Evolutionary conservation across 2,797 vertebrate species (phyloP).

Genomic region (Pantherophis vulpinus): DNA sequence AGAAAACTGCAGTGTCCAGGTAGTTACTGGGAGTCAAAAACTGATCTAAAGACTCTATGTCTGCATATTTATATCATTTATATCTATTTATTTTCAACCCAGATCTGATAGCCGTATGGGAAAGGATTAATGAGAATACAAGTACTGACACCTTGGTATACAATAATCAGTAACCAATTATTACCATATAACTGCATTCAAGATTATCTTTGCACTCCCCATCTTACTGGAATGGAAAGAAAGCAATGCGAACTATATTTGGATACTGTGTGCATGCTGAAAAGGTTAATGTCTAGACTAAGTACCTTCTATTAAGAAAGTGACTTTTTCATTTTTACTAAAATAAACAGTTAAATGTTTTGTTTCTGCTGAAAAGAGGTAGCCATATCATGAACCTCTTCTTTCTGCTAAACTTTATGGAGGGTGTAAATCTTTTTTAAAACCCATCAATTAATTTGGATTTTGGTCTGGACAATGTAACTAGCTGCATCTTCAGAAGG

Average conservation of each 20-base stretch:
- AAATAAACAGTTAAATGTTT: neutral
- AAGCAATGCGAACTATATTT: neutral
- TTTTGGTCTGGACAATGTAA: neutral
- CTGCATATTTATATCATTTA: neutral
- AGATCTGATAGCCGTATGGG: neutral
- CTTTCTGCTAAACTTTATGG: neutral
- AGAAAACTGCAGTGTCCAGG: neutral
- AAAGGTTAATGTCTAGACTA: neutral
- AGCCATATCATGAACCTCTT: neutral
- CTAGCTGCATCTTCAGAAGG: neutral
- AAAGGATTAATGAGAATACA: neutral
- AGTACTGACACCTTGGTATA: neutral
- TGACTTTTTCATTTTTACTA: neutral
- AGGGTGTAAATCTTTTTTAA: neutral
- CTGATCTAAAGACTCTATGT: neutral
- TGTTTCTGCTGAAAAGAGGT: neutral
- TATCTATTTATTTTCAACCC: neutral
- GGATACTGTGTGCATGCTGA: neutral
- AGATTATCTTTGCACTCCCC: neutral
- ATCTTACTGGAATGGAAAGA: neutral
- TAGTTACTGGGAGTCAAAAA: neutral
- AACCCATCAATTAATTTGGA: neutral
- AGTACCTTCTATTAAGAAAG: neutral
- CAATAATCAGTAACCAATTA: neutral
- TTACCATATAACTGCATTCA: neutral